Percentiles rank a stretch among this genome's conserved stretches.
These are phyloP conservation scores for Epinotia bilunana DNA, from an alignment of 2,888 invertebrate genomes.

Conservation along the genomic window DNA sequence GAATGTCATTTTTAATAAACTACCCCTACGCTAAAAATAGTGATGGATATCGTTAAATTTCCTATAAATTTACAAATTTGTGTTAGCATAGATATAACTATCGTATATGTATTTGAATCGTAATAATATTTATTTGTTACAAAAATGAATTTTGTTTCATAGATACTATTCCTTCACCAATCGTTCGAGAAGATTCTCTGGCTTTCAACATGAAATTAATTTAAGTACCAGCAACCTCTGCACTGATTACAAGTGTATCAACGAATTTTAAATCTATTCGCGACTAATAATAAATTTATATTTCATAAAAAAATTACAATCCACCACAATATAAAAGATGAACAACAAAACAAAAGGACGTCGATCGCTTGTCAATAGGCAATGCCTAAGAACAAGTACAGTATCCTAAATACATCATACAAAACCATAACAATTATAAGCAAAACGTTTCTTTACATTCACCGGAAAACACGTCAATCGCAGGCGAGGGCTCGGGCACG, in stretches of 20 bases:
- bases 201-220: slow-evolving; percentile 6
- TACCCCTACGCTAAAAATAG: slow-evolving; percentile 30
- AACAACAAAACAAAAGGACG: slow-evolving; percentile 33
- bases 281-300: slow-evolving; percentile 25
- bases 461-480: background rate
- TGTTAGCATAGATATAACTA: slow-evolving; percentile 35
- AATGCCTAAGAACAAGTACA: background rate
- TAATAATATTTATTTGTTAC: slow-evolving; percentile 12
- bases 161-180: slow-evolving; percentile 35
- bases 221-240: slow-evolving; percentile 24
- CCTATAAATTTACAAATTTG: slow-evolving; percentile 43
- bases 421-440: slow-evolving; percentile 1
- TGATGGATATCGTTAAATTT: slow-evolving; percentile 34
- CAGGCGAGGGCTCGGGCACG: background rate
- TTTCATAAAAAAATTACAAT: slow-evolving; percentile 37
- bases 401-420: slow-evolving; percentile 3
- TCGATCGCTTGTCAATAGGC: slow-evolving; percentile 26
- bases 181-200: slow-evolving; percentile 4
- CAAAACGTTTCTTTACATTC: background rate
- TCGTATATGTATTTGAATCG: slow-evolving; percentile 11
- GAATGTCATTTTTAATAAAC: slow-evolving; percentile 29
- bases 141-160: slow-evolving; percentile 35
- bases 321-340: slow-evolving; percentile 33
- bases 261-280: slow-evolving; percentile 15
- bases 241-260: slow-evolving; percentile 14